phyloP scores from a whole-genome alignment of 2,113 vertebrate genomes.

The Crotalus helleri region DNA sequence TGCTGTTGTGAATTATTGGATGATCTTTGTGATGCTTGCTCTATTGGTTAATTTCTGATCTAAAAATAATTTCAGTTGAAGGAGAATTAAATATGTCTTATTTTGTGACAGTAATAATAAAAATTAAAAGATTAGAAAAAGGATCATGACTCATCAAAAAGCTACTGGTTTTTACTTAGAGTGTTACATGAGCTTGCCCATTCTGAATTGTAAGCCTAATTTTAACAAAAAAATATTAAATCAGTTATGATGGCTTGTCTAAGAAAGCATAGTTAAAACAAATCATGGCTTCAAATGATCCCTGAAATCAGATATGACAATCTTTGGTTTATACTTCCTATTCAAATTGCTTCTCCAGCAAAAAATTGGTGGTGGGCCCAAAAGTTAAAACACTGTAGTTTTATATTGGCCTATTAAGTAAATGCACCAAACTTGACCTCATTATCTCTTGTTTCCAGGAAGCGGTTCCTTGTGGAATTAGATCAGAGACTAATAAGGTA shows the following conservation, averaged over 20 bases:
- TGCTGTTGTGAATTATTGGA: neutral
- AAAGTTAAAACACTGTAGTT: too few species aligned
- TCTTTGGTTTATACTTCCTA: neutral
- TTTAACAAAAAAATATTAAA: neutral
- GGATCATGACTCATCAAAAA: neutral
- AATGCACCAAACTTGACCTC: fast-evolving
- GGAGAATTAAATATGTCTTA: neutral
- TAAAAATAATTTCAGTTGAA: neutral
- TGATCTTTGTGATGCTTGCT: neutral
- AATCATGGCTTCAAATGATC: neutral
- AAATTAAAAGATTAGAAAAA: neutral
- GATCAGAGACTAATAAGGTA: constrained; percentile 80
- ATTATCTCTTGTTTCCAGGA: constrained; percentile 71
- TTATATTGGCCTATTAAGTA: too few species aligned
- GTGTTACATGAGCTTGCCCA: neutral
- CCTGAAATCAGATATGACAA: neutral
- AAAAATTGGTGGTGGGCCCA: neutral
- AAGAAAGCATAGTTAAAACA: neutral
- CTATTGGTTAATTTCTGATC: neutral
- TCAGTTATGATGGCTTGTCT: neutral
- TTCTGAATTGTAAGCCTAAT: neutral
- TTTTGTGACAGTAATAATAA: neutral
- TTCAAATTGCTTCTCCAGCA: neutral
- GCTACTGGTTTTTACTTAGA: neutral
- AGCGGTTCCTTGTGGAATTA: constrained; percentile 83